phyloP scores from a whole-genome alignment of 2,888 invertebrate genomes.

The Rhyacophila evoluta region DNA sequence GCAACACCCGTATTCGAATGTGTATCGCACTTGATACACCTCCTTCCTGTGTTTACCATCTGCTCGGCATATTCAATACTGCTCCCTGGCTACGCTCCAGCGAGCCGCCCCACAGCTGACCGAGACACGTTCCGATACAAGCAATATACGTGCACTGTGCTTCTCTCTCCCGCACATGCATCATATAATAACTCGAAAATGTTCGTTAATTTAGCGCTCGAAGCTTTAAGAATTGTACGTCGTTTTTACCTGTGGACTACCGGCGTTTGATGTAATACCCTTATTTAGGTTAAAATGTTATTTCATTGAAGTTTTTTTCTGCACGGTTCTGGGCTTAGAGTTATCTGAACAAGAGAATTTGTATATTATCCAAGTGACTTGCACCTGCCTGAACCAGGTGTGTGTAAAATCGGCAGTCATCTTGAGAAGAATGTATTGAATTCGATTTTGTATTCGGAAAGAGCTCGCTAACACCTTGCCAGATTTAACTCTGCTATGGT shows the following conservation, averaged over 20 bases:
- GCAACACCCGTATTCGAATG: not conserved
- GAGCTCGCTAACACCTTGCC: too few relatives aligned
- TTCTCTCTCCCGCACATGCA: not conserved
- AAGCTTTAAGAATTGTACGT: not conserved
- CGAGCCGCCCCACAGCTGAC: slow-evolving; percentile 25
- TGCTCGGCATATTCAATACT: not conserved
- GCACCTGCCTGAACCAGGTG: not conserved
- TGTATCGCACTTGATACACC: not conserved
- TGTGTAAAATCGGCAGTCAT: not conserved
- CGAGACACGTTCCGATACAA: not conserved
- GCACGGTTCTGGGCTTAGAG: not conserved
- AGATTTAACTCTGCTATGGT: too few relatives aligned
- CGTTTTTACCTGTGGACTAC: not conserved
- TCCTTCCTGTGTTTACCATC: not conserved
- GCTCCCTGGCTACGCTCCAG: slow-evolving; percentile 20
- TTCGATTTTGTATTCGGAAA: too few relatives aligned
- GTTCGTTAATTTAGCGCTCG: not conserved
- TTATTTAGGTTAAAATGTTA: too few relatives aligned
- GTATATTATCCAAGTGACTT: not conserved
- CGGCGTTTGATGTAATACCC: not conserved
- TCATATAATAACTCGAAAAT: not conserved
- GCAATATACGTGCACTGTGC: not conserved
- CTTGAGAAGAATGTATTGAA: not conserved
- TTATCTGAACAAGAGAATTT: too few relatives aligned
- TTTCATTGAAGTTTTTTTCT: not conserved